phyloP scores from a whole-genome alignment of 2,888 invertebrate genomes.

The Myathropa florea region DNA sequence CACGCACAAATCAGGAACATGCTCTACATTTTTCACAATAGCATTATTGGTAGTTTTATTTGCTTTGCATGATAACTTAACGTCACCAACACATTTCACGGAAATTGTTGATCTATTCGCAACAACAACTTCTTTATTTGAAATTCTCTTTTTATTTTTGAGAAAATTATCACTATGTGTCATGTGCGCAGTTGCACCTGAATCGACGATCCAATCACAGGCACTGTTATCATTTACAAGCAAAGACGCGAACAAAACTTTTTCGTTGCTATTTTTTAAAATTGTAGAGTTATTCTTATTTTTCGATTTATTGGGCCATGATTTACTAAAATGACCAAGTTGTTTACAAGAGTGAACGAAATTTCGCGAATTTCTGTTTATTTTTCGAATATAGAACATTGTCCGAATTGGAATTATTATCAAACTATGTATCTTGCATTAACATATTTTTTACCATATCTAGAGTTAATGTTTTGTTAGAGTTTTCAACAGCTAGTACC shows the following conservation, averaged over 20 bases:
- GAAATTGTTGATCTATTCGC: background rate
- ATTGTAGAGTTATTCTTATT: background rate
- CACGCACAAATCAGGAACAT: background rate
- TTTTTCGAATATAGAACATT: background rate
- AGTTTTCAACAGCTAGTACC: slow-evolving; percentile 59
- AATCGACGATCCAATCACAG: background rate
- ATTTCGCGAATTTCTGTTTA: background rate
- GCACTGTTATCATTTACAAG: background rate
- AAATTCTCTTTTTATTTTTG: background rate
- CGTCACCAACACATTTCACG: background rate
- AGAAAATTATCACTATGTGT: background rate
- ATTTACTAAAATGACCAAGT: background rate
- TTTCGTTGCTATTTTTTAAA: background rate
- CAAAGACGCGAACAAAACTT: background rate
- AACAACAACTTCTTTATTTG: background rate
- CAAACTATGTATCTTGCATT: slow-evolving; percentile 65
- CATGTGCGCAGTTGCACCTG: background rate
- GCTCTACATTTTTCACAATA: background rate
- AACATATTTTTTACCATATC: slow-evolving; percentile 57
- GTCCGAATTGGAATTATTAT: slow-evolving; percentile 22
- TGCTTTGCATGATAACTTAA: background rate
- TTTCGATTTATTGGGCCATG: background rate
- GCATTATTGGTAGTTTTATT: background rate
- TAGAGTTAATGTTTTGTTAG: slow-evolving; percentile 29
- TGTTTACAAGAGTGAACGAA: background rate